phyloP scores from a whole-genome alignment of 1,140 invertebrate genomes.

The Zaprionus kolodkinae region DNA sequence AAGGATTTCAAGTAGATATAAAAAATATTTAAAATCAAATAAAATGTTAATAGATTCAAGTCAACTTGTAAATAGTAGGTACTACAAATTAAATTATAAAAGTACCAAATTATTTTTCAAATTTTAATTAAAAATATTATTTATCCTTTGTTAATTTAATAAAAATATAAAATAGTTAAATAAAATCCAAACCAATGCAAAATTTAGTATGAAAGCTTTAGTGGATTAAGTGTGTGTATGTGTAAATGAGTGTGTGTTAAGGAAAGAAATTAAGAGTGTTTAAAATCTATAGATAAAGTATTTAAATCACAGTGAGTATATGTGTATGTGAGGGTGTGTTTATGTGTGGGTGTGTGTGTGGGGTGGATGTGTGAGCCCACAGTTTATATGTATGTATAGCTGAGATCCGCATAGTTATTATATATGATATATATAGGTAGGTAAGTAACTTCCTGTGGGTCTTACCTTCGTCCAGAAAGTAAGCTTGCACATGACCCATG shows the following conservation, averaged over 20 bases:
- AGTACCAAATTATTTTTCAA: not conserved
- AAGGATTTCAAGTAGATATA: not conserved
- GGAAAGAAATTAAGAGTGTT: not conserved
- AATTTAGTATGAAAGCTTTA: slow-evolving; percentile 46
- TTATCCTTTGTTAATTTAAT: not conserved
- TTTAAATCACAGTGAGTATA: slow-evolving; percentile 3
- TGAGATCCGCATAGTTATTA: slow-evolving; percentile 38
- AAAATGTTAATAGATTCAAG: not conserved
- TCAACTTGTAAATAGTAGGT: not conserved
- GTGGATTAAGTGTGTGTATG: slow-evolving; percentile 13
- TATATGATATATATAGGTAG: not conserved
- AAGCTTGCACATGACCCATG: slow-evolving; percentile 84
- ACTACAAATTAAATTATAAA: not conserved
- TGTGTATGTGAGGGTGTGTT: not conserved
- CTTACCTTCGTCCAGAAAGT: slow-evolving; percentile 87
- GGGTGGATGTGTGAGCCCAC: slow-evolving; percentile 19
- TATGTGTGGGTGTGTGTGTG: slow-evolving; percentile 5
- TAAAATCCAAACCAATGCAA: slow-evolving; percentile 40
- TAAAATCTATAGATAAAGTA: not conserved
- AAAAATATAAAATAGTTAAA: not conserved
- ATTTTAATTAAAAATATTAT: not conserved
- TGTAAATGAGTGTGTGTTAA: not conserved
- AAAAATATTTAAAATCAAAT: slow-evolving; percentile 23
- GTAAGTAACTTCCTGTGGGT: slow-evolving; percentile 48
- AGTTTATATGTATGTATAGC: slow-evolving; percentile 3